Percentiles rank a stretch among this genome's conserved stretches.
Evolutionary conservation across 1,140 invertebrate species (phyloP).

Genomic region (Drosophila persimilis): DNA sequence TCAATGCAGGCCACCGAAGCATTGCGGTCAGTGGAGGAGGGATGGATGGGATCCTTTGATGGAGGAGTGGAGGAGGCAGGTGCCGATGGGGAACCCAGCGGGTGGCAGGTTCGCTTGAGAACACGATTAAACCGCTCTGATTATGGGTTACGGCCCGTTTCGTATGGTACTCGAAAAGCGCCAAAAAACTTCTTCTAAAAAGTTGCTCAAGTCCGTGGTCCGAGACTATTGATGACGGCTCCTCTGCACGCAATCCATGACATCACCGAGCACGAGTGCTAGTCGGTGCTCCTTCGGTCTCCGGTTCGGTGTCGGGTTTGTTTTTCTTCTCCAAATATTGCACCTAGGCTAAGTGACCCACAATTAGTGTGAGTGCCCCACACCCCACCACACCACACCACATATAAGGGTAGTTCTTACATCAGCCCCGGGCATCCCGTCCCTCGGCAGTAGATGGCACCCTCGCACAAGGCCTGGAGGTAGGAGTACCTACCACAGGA

Average conservation of each 20-base stretch:
- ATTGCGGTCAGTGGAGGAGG: conserved; percentile 37
- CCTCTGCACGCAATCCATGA: conserved; percentile 78
- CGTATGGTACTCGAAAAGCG: conserved; percentile 47
- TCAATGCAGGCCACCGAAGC: conserved; percentile 53
- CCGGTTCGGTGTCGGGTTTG: conserved; percentile 1
- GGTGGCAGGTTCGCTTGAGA: conserved; percentile 15
- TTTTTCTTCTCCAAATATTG: conserved; percentile 30
- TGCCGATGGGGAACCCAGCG: conserved; percentile 13
- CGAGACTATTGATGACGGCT: conserved; percentile 70
- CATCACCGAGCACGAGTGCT: conserved; percentile 51
- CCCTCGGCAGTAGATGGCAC: conserved; percentile 2
- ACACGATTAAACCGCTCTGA: conserved; percentile 64
- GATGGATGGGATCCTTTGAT: conserved; percentile 1
- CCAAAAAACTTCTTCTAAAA: conserved; percentile 45
- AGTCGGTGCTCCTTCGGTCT: conserved; percentile 12
- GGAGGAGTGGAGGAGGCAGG: not conserved
- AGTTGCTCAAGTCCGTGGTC: conserved; percentile 33
- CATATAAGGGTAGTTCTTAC: not conserved
- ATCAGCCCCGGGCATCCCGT: conserved; percentile 1
- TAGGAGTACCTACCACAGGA: conserved; percentile 1
- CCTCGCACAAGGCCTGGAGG: conserved; percentile 1
- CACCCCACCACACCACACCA: too few species aligned
- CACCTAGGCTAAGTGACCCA: conserved; percentile 18
- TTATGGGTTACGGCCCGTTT: conserved; percentile 67
- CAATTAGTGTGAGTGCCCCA: conserved; percentile 43